Evolutionary conservation across 2,113 vertebrate genomes (phyloP).

Genomic region (Agapornis roseicollis): DNA sequence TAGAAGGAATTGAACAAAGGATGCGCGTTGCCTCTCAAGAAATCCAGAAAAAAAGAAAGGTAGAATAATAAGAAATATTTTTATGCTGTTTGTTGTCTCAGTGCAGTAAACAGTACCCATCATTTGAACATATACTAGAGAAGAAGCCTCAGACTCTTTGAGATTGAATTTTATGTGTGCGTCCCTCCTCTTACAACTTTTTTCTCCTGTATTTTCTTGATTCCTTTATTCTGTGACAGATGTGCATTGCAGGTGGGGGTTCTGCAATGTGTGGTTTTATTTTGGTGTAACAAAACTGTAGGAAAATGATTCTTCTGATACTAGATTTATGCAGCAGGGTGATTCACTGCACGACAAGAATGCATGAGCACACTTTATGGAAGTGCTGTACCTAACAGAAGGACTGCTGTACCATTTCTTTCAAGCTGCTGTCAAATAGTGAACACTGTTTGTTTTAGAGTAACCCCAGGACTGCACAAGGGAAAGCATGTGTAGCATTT

Average conservation of each 20-base stretch:
- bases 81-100: neutral
- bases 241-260: neutral
- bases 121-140: neutral
- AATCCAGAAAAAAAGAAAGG: neutral
- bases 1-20: neutral
- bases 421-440: neutral
- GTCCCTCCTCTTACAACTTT: neutral
- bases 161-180: neutral
- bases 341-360: neutral
- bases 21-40: neutral
- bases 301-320: neutral
- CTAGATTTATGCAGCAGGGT: neutral
- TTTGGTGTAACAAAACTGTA: neutral
- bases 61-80: neutral
- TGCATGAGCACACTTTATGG: neutral
- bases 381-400: neutral
- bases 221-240: neutral
- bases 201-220: neutral
- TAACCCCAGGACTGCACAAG: neutral
- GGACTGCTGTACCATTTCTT: neutral
- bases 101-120: neutral
- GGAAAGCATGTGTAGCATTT: neutral
- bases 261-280: neutral
- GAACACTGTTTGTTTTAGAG: neutral
- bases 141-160: neutral